phyloP scores from a whole-genome alignment of 1,140 invertebrate genomes.

The Drosophila rufa region DNA sequence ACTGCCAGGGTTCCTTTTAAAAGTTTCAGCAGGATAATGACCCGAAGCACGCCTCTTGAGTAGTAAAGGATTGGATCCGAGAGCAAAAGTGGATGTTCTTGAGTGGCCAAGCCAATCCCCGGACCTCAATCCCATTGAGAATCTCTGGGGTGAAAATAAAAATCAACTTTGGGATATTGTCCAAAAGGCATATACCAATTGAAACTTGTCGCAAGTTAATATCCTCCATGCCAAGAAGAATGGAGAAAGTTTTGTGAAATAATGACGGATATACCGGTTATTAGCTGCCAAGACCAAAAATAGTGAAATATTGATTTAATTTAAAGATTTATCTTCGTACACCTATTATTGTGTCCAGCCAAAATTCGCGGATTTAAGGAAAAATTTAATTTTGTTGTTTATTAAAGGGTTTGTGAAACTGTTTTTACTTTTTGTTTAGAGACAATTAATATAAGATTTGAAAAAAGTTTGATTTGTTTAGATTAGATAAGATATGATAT shows the following conservation, averaged over 20 bases:
- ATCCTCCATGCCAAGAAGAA: slow-evolving; percentile 1
- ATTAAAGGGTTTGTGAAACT: background rate
- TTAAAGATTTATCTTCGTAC: background rate
- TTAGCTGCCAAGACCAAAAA: no score
- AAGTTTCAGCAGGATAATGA: slow-evolving; percentile 5
- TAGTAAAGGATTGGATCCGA: slow-evolving; percentile 13
- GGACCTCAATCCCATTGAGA: background rate
- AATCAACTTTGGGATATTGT: background rate
- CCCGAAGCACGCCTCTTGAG: background rate
- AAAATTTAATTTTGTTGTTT: background rate
- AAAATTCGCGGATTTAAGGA: background rate
- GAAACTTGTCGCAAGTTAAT: background rate
- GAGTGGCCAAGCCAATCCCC: slow-evolving; percentile 1
- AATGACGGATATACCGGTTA: no score
- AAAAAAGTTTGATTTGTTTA: no score
- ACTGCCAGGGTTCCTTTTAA: background rate
- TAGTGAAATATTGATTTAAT: background rate
- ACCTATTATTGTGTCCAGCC: background rate
- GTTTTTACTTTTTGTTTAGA: background rate
- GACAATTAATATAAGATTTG: no score
- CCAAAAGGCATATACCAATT: background rate
- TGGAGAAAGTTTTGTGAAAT: background rate
- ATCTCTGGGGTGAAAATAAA: background rate
- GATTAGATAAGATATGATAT: no score
- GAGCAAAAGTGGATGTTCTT: slow-evolving; percentile 6